Base-by-base conservation (phyloP, 2,113 vertebrate genomes). In the Lepisosteus osseus region DNA sequence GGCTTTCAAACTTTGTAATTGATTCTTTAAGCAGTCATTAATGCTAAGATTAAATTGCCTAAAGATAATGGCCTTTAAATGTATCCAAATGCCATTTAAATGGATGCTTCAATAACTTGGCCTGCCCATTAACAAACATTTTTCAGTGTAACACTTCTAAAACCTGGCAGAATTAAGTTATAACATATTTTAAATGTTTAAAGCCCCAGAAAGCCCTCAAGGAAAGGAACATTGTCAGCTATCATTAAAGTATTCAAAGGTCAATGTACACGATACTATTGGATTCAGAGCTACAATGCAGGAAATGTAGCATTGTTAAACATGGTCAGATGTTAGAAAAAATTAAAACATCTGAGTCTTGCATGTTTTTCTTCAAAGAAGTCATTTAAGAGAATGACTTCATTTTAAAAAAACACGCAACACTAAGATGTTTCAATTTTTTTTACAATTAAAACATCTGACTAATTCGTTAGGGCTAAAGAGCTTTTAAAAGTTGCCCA, bases 221-320 rank as follows among this genome's bases (percentile, higher is more conserved):
- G 71, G 66, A 55, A 29, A 43, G 67, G 72, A 73, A 61, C 47
- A 57, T 61, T 73, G 72, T 68, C 65, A 68, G 72, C 56, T 68
- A 73, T 73, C 65, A 73, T 73, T 73, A 73, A 57, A 43, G 51
- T 44, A 68, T 67, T 29, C 67, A 72, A 73, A 73, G 65, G 72
- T 73, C 65, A 68, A 73, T 68, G 65, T 73, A 73, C 56, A 73
- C 51, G 54, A 73, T 29, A 54, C 42, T 65, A 68, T 68, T 44
- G 17, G n/a, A 47, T 61, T 43, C 47, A 44, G 47, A 44, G 54
- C 54, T 73, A 40, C 65, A 56, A 15, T 2, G 62, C 7, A 64
- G 40, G 15, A 66, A 67, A 59, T 54, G 15, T 13, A 4, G 4
- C 43, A 17, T 12, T 67, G 44, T 44, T 67, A 73, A 68, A 2